These are phyloP conservation scores for Lasioglossum vierecki DNA, from an alignment of 2,888 invertebrate species.

Conservation along the genomic window DNA sequence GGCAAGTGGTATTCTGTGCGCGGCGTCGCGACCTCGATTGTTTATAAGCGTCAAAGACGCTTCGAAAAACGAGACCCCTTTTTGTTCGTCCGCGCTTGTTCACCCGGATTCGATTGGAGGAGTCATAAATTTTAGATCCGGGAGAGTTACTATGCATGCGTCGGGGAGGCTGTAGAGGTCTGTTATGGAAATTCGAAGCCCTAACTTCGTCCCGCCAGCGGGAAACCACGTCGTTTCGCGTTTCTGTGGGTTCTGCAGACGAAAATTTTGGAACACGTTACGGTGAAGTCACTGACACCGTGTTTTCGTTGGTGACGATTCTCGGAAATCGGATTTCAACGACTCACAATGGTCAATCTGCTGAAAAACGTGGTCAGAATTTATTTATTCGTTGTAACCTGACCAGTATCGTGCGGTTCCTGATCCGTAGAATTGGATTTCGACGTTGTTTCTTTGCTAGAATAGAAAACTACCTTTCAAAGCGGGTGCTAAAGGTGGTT, in stretches of 20 bases:
- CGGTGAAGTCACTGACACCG: not conserved
- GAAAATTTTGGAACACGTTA: not conserved
- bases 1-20: slow-evolving; percentile 10
- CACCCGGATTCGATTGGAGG: slow-evolving; percentile 1
- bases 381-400: not conserved
- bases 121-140: slow-evolving; percentile 29
- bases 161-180: not conserved
- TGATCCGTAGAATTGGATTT: not conserved
- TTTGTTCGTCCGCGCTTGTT: not conserved
- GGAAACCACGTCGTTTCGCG: not conserved
- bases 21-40: slow-evolving; percentile 9
- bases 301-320: not conserved
- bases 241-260: not conserved
- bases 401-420: no score
- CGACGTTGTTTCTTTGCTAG: not conserved
- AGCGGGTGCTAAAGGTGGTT: no score
- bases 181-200: slow-evolving; percentile 14
- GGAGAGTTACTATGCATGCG: slow-evolving; percentile 21
- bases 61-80: not conserved
- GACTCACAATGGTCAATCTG: not conserved
- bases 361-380: not conserved
- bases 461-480: not conserved
- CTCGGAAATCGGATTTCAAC: not conserved
- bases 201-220: not conserved
- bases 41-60: slow-evolving; percentile 45